Conservation (phyloP, 2,888 invertebrate genomes). For the Ametastegia equiseti region DNA sequence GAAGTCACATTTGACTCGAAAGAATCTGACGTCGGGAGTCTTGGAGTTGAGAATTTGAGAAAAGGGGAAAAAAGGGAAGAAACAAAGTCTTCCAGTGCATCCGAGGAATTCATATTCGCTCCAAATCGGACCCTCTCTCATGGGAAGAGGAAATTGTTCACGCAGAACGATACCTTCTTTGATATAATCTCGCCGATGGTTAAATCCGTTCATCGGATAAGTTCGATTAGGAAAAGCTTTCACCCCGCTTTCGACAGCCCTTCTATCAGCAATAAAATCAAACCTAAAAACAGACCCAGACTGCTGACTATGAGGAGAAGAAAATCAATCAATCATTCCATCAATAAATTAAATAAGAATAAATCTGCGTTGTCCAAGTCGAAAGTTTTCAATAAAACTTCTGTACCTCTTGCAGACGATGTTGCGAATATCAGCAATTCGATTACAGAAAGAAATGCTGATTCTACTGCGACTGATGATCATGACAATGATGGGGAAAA, state of each 20-base stretch:
- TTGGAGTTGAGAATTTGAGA: not conserved
- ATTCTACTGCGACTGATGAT: not conserved
- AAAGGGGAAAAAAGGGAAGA: not conserved
- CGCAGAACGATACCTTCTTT: slow-evolving; percentile 63
- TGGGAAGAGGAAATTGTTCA: not conserved
- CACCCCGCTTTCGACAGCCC: slow-evolving; percentile 63
- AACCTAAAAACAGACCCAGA: not conserved
- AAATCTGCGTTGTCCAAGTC: not conserved
- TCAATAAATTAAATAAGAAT: not conserved
- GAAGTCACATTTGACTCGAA: not conserved
- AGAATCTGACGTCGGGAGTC: not conserved
- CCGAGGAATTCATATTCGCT: slow-evolving; percentile 50
- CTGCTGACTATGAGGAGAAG: not conserved
- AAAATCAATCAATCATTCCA: slow-evolving; percentile 6
- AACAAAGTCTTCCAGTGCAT: slow-evolving; percentile 47
- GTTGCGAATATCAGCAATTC: not conserved
- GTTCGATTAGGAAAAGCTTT: not conserved
- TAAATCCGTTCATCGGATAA: slow-evolving; percentile 30
- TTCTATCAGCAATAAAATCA: not conserved
- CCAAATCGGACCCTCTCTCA: not conserved
- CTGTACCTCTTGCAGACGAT: not conserved
- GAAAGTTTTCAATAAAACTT: not conserved
- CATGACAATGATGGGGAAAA: not conserved
- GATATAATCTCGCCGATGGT: slow-evolving; percentile 64
- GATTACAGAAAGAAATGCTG: not conserved